Evolutionary conservation across 2,888 invertebrate species (phyloP).

Genomic region (Metellina segmentata): DNA sequence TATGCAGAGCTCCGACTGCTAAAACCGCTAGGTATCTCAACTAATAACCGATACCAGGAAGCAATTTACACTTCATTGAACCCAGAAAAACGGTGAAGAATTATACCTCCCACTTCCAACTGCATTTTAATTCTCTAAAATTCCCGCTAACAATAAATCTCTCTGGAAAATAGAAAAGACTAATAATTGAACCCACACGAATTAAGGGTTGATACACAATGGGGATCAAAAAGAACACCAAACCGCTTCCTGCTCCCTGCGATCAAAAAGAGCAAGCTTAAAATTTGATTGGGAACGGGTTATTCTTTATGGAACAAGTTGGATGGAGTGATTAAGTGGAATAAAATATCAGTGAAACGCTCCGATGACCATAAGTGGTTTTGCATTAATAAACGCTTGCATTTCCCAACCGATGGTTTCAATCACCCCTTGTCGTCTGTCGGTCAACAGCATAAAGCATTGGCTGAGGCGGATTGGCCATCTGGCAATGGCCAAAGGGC

Average conservation of each 20-base stretch:
- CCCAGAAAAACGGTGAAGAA: background rate
- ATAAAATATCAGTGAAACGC: no score
- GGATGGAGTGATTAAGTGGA: no score
- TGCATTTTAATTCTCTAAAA: no score
- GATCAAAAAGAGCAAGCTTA: conserved; percentile 24
- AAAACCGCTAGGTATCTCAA: background rate
- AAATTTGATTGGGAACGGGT: conserved; percentile 41
- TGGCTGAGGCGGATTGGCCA: no score
- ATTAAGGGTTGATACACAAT: background rate
- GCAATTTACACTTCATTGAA: background rate
- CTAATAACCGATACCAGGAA: background rate
- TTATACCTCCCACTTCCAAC: background rate
- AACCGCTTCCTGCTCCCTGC: conserved; percentile 16
- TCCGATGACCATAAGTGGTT: no score
- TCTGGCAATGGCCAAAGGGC: no score
- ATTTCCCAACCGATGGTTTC: no score
- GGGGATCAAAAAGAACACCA: background rate
- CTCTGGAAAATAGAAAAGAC: background rate
- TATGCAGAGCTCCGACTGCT: no score
- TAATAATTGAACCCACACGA: background rate
- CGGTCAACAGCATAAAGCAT: no score
- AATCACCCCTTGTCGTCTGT: no score
- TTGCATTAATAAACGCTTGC: no score
- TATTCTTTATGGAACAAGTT: conserved; percentile 23
- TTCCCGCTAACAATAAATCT: no score